phyloP scores from a whole-genome alignment of 2,113 vertebrate genomes.

The Acrocephalus arundinaceus region DNA sequence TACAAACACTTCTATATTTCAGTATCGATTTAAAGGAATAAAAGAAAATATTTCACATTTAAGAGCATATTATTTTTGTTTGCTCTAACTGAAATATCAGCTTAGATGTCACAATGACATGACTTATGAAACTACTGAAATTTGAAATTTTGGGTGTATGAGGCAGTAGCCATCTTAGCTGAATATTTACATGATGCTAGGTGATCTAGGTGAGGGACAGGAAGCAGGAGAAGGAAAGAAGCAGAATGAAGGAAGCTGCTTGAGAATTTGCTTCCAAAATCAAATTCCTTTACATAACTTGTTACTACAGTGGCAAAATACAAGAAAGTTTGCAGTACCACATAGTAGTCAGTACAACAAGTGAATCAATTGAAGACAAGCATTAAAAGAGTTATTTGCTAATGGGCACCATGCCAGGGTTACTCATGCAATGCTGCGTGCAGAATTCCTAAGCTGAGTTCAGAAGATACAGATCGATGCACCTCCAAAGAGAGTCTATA shows the following conservation, averaged over 20 bases:
- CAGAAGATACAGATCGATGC: constrained; percentile 87
- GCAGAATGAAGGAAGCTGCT: constrained; percentile 21
- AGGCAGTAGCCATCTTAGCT: not conserved
- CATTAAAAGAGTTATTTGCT: constrained; percentile 85
- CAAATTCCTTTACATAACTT: constrained; percentile 43
- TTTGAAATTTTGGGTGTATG: not conserved
- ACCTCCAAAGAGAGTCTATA: constrained; percentile 82
- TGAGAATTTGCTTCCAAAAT: constrained; percentile 23
- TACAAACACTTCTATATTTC: not conserved
- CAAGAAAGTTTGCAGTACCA: constrained; percentile 60
- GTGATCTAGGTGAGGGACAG: not conserved
- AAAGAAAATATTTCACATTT: not conserved
- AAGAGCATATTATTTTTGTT: not conserved
- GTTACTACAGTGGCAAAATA: constrained; percentile 45
- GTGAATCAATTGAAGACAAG: constrained; percentile 80
- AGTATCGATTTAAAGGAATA: not conserved
- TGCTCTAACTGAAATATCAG: not conserved
- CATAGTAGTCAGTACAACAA: constrained; percentile 70
- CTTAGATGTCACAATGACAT: not conserved
- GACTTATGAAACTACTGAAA: not conserved
- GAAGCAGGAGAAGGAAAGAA: not conserved
- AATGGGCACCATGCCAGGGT: constrained; percentile 81
- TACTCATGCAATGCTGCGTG: constrained; percentile 79
- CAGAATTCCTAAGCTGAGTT: constrained; percentile 82
- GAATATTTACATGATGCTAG: not conserved